phyloP scores from a whole-genome alignment of 2,888 invertebrate species.

The Minunthozetes semirufus region DNA sequence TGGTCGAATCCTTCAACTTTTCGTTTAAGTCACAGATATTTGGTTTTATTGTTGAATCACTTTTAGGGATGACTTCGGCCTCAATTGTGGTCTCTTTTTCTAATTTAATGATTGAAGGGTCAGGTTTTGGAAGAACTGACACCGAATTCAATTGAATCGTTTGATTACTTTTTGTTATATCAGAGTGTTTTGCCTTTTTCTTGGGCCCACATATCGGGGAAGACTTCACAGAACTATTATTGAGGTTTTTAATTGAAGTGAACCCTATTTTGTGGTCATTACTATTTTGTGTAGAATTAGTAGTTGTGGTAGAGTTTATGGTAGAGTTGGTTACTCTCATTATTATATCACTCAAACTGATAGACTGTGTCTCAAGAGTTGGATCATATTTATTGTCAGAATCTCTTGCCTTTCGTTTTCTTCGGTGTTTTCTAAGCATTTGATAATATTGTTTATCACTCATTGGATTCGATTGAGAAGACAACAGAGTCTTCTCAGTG shows the following conservation, averaged over 20 bases:
- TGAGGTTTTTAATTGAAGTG: not conserved
- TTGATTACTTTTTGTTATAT: not conserved
- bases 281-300: not conserved
- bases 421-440: conserved; percentile 64
- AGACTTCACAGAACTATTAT: not conserved
- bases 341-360: conserved; percentile 48
- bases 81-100: not conserved
- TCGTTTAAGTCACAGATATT: not conserved
- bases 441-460: conserved; percentile 62
- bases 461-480: conserved; percentile 48
- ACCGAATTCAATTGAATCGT: not conserved
- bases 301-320: conserved; percentile 14
- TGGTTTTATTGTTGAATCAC: not conserved
- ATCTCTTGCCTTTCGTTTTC: conserved; percentile 59
- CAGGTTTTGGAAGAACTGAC: not conserved
- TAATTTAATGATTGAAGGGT: not conserved
- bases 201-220: not conserved
- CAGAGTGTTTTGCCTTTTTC: conserved; percentile 1
- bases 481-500: conserved; percentile 42
- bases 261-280: not conserved
- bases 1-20: not conserved
- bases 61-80: not conserved
- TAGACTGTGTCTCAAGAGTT: conserved; percentile 19
- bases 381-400: conserved; percentile 44
- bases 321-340: conserved; percentile 26